These are phyloP conservation scores for Chromoteleia sp. DNA, from an alignment of 2,888 invertebrate genomes.

Conservation along the genomic window DNA sequence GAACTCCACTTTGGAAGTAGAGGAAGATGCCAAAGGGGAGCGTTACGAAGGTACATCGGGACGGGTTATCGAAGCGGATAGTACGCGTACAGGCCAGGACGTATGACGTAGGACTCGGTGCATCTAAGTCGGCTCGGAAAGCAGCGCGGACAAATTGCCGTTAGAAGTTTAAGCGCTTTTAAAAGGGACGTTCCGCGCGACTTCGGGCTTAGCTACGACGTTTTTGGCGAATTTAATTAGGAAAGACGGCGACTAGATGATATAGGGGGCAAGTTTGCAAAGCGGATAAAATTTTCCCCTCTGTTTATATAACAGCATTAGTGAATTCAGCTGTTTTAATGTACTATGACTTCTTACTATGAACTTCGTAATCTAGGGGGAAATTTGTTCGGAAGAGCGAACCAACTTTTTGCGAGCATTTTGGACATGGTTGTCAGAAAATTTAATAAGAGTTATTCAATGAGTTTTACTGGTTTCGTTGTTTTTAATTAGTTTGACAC, in stretches of 20 bases:
- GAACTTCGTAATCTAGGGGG: slow-evolving; percentile 64
- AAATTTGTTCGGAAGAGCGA: slow-evolving; percentile 48
- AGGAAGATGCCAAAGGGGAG: no score
- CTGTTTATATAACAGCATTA: slow-evolving; percentile 67
- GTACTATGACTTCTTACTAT: slow-evolving; percentile 66
- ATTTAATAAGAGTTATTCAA: slow-evolving; percentile 53
- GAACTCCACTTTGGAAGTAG: no score
- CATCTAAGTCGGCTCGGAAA: slow-evolving; percentile 27
- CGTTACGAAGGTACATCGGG: no score
- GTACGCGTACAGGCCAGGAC: no score
- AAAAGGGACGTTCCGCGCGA: slow-evolving; percentile 27
- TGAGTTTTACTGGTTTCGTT: slow-evolving; percentile 37
- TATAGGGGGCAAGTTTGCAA: slow-evolving; percentile 66
- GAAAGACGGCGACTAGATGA: slow-evolving; percentile 58
- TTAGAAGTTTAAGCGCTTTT: slow-evolving; percentile 59
- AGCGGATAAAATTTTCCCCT: slow-evolving; percentile 66
- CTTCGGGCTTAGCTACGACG: slow-evolving; percentile 23
- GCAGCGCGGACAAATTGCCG: slow-evolving; percentile 40
- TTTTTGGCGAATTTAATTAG: slow-evolving; percentile 66
- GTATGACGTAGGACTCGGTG: slow-evolving; percentile 14
- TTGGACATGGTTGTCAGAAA: slow-evolving; percentile 50
- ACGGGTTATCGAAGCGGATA: no score
- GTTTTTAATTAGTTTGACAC: slow-evolving; percentile 49
- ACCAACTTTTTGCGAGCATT: slow-evolving; percentile 59
- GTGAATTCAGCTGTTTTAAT: slow-evolving; percentile 67